Percentiles rank a stretch among this genome's conserved stretches.
Conservation (phyloP, 2,113 vertebrate species). For the Chlorodrepanis virens region DNA sequence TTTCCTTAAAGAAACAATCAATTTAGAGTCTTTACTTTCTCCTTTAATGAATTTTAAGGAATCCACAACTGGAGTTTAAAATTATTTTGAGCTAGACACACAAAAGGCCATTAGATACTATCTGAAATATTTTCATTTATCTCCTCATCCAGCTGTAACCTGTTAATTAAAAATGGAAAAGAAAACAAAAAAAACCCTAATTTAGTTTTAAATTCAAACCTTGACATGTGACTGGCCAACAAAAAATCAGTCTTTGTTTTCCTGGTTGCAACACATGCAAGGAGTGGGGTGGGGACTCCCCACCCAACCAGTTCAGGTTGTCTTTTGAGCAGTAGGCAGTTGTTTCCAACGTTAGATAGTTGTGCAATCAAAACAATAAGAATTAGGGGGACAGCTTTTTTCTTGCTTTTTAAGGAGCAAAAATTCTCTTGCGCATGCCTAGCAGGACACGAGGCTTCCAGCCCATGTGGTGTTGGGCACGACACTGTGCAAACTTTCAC, state of each 20-base stretch:
- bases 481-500: neutral
- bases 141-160: neutral
- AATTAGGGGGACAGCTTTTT: neutral
- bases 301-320: neutral
- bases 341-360: neutral
- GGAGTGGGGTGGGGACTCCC: neutral
- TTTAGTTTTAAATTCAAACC: neutral
- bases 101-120: neutral
- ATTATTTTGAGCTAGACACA: neutral
- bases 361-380: neutral
- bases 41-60: neutral
- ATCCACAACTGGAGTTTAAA: neutral
- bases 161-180: neutral
- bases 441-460: neutral
- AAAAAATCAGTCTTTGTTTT: neutral
- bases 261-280: neutral
- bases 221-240: neutral
- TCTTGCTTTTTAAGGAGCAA: neutral
- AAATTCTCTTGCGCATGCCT: neutral
- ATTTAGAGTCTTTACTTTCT: neutral
- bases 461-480: rapidly evolving
- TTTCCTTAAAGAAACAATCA: neutral
- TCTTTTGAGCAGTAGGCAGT: neutral
- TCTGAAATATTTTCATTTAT: neutral
- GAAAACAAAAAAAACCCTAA: neutral